Evolutionary conservation across 2,797 vertebrate genomes (phyloP).

Genomic region (Astyanax mexicanus): DNA sequence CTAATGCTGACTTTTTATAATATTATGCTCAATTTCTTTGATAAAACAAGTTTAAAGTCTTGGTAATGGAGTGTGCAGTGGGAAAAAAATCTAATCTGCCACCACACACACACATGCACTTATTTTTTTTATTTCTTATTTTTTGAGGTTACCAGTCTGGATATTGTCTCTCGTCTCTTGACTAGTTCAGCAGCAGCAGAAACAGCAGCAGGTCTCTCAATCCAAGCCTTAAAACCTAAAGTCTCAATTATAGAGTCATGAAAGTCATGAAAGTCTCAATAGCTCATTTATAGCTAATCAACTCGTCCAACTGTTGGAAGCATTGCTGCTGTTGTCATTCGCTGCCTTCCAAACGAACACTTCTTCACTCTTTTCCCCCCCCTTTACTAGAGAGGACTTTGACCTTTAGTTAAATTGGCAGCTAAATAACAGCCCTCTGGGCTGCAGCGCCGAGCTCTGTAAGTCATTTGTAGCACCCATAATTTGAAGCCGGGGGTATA

Average conservation of each 20-base stretch:
- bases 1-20: neutral
- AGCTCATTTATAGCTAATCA: constrained; percentile 10
- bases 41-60: neutral
- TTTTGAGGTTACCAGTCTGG: constrained; percentile 12
- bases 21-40: neutral
- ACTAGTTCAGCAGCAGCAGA: constrained; percentile 1
- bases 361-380: too few species aligned
- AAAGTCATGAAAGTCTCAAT: neutral
- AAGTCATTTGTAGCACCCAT: constrained; percentile 86
- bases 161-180: constrained; percentile 30
- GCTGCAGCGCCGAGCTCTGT: constrained; percentile 80
- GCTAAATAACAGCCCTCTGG: constrained; percentile 83
- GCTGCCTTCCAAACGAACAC: constrained; percentile 69
- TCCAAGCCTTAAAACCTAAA: neutral
- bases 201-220: constrained; percentile 6
- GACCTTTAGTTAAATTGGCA: constrained; percentile 87
- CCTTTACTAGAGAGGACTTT: constrained; percentile 80
- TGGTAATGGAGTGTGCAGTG: neutral
- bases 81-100: neutral
- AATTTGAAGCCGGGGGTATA: constrained; percentile 85
- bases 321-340: constrained; percentile 15
- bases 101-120: neutral
- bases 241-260: too few species aligned
- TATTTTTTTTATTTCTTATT: neutral
- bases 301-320: constrained; percentile 1